Conservation (phyloP, 1,140 invertebrate genomes). For the Heterodera schachtii region DNA sequence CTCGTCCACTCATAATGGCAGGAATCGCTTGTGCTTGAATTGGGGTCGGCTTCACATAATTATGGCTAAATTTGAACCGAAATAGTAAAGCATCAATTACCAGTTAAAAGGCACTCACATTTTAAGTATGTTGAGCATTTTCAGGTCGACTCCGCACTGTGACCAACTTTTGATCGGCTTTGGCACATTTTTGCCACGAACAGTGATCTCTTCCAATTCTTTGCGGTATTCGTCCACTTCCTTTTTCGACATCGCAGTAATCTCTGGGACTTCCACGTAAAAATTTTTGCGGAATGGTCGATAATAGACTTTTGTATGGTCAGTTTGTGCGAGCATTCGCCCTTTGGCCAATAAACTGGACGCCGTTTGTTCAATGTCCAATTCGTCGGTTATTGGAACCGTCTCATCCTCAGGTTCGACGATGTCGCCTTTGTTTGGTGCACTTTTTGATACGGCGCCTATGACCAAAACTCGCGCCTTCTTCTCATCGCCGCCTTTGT, state of each 20-base stretch:
- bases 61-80: conserved; percentile 69
- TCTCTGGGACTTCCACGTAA: conserved; percentile 89
- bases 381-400: conserved; percentile 57
- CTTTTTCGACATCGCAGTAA: conserved; percentile 84
- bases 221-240: conserved; percentile 75
- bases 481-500: conserved; percentile 25
- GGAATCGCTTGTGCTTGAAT: conserved; percentile 98
- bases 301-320: conserved; percentile 64
- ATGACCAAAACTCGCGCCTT: conserved; percentile 48
- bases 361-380: conserved; percentile 59
- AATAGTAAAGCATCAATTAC: conserved; percentile 34
- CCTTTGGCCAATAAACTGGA: conserved; percentile 54
- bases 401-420: conserved; percentile 60
- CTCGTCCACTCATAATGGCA: conserved; percentile 92
- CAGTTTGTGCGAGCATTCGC: conserved; percentile 48
- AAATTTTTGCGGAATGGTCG: conserved; percentile 87
- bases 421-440: conserved; percentile 60
- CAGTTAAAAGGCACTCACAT: conserved; percentile 69
- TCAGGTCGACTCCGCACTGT: conserved; percentile 94
- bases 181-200: conserved; percentile 81
- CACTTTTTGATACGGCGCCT: conserved; percentile 40
- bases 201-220: conserved; percentile 73
- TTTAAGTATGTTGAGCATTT: conserved; percentile 93
- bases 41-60: conserved; percentile 95
- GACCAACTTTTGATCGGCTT: conserved; percentile 96